These are phyloP conservation scores for Salvator merianae DNA, from an alignment of 2,113 vertebrate species.

Conservation along the genomic window DNA sequence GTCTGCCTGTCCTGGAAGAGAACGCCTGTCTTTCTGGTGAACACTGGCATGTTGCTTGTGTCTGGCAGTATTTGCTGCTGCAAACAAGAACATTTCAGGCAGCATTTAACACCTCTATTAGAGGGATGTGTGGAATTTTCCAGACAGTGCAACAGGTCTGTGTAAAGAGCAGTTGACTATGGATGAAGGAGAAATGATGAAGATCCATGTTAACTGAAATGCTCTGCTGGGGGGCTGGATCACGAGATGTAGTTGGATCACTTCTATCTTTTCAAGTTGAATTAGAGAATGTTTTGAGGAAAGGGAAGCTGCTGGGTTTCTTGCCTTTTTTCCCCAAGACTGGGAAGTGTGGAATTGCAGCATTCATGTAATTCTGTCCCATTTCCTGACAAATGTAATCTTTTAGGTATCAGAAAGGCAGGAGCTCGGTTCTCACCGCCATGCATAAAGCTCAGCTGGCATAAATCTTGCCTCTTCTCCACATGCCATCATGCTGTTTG, in stretches of 20 bases:
- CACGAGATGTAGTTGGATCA: slow-evolving; percentile 78
- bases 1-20: slow-evolving; percentile 5
- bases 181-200: slow-evolving; percentile 61
- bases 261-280: slow-evolving; percentile 41
- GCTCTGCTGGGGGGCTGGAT: slow-evolving; percentile 78
- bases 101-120: slow-evolving; percentile 5
- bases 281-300: slow-evolving; percentile 4
- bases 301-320: slow-evolving; percentile 32
- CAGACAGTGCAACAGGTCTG: slow-evolving; percentile 43
- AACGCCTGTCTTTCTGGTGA: slow-evolving; percentile 5
- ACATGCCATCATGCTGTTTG: slow-evolving; percentile 43
- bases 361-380: slow-evolving; percentile 46
- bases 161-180: slow-evolving; percentile 32
- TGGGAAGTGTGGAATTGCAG: slow-evolving; percentile 48
- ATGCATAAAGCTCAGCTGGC: slow-evolving; percentile 59
- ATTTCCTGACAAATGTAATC: slow-evolving; percentile 58
- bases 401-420: slow-evolving; percentile 54
- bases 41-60: slow-evolving; percentile 57
- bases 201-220: slow-evolving; percentile 59
- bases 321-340: slow-evolving; percentile 42
- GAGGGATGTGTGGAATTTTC: slow-evolving; percentile 18
- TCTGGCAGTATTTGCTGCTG: slow-evolving; percentile 46
- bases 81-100: not conserved
- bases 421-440: slow-evolving; percentile 46
- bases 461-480: slow-evolving; percentile 60